Evolutionary conservation across 2,888 invertebrate species (phyloP).

Genomic region (Lucinisca nassula): DNA sequence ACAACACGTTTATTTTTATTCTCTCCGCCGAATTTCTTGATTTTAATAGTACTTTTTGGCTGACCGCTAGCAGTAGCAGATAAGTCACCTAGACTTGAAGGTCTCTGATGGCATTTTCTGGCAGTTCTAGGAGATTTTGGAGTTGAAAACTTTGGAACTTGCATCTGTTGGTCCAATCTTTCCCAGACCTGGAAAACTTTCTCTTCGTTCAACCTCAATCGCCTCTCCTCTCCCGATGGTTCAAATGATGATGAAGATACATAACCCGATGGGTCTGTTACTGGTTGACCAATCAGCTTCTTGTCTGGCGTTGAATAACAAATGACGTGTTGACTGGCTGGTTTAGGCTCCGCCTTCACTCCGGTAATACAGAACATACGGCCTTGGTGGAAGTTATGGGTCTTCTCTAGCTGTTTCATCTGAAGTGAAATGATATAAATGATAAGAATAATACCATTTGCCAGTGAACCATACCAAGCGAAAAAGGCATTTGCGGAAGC

Average conservation of each 20-base stretch:
- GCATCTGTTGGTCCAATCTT: conserved; percentile 35
- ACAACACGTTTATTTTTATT: conserved; percentile 6
- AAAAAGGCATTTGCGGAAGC: no score
- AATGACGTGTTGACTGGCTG: neutral
- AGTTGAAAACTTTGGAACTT: conserved; percentile 58
- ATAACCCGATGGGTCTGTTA: conserved; percentile 64
- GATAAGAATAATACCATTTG: no score
- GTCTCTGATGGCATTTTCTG: neutral
- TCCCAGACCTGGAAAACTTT: conserved; percentile 66
- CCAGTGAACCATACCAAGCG: no score
- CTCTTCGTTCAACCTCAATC: conserved; percentile 54
- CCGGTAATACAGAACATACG: conserved; percentile 64
- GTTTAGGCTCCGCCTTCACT: no score
- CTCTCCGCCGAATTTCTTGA: neutral
- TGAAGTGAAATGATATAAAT: no score
- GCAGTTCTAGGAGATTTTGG: conserved; percentile 37
- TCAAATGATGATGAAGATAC: conserved; percentile 68
- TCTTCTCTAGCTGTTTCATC: neutral
- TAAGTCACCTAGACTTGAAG: neutral
- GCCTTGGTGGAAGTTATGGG: conserved; percentile 1
- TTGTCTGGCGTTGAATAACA: neutral
- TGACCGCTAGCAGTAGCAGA: neutral
- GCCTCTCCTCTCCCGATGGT: conserved; percentile 60
- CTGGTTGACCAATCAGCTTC: conserved; percentile 31
- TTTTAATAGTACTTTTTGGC: neutral